Evolutionary conservation across 2,888 invertebrate species (phyloP).

Genomic region (Torymus tubicola): DNA sequence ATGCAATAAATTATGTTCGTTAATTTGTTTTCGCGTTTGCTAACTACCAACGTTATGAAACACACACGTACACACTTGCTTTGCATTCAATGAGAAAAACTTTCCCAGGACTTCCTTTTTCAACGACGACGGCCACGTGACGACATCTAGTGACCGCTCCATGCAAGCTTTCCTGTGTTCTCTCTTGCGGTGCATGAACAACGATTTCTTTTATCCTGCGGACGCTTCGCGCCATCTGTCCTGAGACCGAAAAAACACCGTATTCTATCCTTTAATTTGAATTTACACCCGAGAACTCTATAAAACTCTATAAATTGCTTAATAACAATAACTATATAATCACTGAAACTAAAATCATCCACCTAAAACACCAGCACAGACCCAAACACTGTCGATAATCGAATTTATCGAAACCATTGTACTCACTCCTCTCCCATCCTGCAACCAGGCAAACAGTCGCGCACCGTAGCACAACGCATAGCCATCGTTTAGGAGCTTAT

Average conservation of each 20-base stretch:
- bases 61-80: neutral
- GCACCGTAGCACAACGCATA: neutral
- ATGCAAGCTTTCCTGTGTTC: too few species aligned
- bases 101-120: neutral
- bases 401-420: too few species aligned
- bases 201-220: too few species aligned
- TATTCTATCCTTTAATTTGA: too few species aligned
- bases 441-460: neutral
- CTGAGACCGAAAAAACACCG: neutral
- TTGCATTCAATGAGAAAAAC: neutral
- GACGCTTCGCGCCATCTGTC: neutral
- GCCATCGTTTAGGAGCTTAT: neutral
- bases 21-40: neutral
- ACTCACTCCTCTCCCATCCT: too few species aligned
- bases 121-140: neutral
- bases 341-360: too few species aligned
- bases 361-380: too few species aligned
- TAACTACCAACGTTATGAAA: neutral
- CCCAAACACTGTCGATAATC: too few species aligned
- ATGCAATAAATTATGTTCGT: neutral
- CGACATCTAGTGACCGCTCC: conserved; percentile 14
- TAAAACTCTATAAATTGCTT: too few species aligned
- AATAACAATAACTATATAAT: too few species aligned
- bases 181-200: too few species aligned
- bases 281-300: too few species aligned